These are phyloP conservation scores for Marcusenius ussheri DNA, from an alignment of 2,113 vertebrate species.

Conservation along the genomic window DNA sequence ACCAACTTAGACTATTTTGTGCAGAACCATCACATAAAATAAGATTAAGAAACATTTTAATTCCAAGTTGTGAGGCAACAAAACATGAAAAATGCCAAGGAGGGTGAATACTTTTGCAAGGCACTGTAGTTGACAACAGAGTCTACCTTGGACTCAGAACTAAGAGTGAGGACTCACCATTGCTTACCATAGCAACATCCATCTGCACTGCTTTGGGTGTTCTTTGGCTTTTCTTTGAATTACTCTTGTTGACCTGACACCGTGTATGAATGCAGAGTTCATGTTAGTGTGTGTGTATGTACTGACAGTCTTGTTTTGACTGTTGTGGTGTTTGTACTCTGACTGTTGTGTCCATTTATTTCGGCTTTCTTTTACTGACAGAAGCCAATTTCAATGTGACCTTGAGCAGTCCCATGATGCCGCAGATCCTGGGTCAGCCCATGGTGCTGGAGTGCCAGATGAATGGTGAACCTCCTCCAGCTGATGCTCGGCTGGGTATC, in stretches of 20 bases:
- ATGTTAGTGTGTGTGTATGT: background rate
- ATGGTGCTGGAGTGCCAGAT: slow-evolving; percentile 74
- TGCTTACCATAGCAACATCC: background rate
- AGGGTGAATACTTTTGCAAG: too few relatives aligned
- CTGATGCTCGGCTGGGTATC: slow-evolving; percentile 58
- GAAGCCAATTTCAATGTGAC: slow-evolving; percentile 68
- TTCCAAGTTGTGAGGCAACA: too few relatives aligned
- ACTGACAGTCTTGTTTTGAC: background rate
- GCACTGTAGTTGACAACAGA: background rate
- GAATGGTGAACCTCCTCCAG: slow-evolving; percentile 45
- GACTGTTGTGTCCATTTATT: background rate
- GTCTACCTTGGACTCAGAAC: background rate
- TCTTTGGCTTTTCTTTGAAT: background rate
- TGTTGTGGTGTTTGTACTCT: background rate
- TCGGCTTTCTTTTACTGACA: slow-evolving; percentile 35
- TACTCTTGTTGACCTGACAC: background rate
- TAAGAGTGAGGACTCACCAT: background rate
- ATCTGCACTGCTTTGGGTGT: background rate
- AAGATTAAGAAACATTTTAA: too few relatives aligned
- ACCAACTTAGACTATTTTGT: too few relatives aligned
- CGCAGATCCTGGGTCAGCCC: slow-evolving; percentile 70
- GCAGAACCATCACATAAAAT: too few relatives aligned
- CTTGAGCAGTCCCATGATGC: slow-evolving; percentile 57
- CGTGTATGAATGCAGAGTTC: background rate
- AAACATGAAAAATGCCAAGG: too few relatives aligned